Conservation (phyloP, 2,113 vertebrate genomes). For the Xiphorhynchus elegans region DNA sequence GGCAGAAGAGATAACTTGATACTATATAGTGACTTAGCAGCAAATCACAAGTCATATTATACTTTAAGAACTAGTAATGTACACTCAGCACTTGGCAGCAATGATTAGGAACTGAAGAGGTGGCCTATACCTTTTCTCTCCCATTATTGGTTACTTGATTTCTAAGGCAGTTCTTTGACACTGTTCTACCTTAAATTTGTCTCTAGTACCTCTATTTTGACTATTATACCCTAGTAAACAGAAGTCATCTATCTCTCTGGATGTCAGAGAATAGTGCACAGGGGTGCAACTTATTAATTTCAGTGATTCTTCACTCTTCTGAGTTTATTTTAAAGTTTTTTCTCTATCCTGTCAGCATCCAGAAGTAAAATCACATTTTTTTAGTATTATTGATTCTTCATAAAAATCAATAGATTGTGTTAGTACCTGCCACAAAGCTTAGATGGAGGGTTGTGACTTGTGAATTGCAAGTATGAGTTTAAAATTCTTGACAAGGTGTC, state of each 20-base stretch:
- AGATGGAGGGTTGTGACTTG: background rate
- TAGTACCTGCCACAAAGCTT: background rate
- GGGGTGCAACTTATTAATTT: background rate
- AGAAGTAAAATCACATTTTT: background rate
- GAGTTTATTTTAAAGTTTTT: background rate
- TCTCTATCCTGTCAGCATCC: background rate
- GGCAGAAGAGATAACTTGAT: background rate
- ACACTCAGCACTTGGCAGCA: background rate
- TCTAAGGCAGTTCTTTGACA: background rate
- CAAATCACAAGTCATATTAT: background rate
- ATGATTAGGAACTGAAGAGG: background rate
- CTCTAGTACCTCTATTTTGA: background rate
- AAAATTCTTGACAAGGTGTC: background rate
- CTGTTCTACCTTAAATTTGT: background rate
- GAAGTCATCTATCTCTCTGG: background rate
- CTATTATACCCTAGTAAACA: background rate
- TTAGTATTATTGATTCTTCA: background rate
- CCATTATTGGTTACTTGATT: background rate
- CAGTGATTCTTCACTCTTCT: background rate
- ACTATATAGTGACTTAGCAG: background rate
- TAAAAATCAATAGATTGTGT: background rate
- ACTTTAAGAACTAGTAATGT: background rate
- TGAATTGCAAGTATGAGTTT: background rate
- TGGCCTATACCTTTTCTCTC: background rate
- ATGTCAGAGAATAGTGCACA: background rate